phyloP scores from a whole-genome alignment of 2,888 invertebrate genomes.

The Lasioglossum zephyrum region DNA sequence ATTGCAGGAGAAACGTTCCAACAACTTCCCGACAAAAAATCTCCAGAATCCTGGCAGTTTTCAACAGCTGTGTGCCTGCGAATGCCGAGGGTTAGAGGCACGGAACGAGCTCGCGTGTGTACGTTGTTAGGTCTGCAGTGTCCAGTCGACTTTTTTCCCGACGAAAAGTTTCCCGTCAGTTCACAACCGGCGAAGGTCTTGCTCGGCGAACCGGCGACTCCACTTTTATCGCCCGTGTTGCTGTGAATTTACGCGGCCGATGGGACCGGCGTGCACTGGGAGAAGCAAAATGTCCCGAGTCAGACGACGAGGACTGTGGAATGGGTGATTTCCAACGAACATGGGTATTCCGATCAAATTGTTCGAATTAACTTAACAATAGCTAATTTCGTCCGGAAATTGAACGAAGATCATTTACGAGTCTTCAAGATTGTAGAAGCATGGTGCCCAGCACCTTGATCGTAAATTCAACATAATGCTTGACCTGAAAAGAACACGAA shows the following conservation, averaged over 20 bases:
- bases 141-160: neutral
- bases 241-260: neutral
- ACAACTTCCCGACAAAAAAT: neutral
- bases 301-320: neutral
- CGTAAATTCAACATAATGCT: neutral
- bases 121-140: neutral
- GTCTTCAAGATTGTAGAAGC: neutral
- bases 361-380: neutral
- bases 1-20: no score
- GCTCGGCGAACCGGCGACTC: slow-evolving; percentile 5
- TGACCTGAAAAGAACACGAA: neutral
- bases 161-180: slow-evolving; percentile 19
- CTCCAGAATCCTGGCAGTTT: no score
- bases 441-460: neutral
- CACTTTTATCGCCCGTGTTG: neutral
- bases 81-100: neutral
- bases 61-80: neutral
- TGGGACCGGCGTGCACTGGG: neutral
- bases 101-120: neutral
- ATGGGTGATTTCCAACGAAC: neutral
- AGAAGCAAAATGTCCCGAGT: neutral
- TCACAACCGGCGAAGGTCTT: neutral
- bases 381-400: neutral
- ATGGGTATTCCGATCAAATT: fast-evolving
- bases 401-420: neutral